Percentiles rank a stretch among this genome's conserved stretches.
These are phyloP conservation scores for Drosophila macrospina DNA, from an alignment of 2,888 invertebrate species.

Conservation along the genomic window DNA sequence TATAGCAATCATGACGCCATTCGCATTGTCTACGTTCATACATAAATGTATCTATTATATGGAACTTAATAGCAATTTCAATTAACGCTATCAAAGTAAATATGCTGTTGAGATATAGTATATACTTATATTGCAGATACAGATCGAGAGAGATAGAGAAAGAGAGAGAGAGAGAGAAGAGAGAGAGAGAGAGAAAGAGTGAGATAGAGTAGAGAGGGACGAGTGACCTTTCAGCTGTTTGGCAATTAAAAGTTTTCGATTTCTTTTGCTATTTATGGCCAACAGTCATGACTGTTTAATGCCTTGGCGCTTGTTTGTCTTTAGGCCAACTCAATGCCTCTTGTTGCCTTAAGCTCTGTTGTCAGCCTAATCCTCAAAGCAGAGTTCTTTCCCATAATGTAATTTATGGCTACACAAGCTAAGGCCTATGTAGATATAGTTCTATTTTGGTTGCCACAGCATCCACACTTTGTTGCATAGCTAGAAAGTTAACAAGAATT, in stretches of 20 bases:
- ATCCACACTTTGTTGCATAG: slow-evolving; percentile 25
- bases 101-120: slow-evolving; percentile 4
- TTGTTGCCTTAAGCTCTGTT: slow-evolving; percentile 37
- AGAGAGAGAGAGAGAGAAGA: too few species aligned
- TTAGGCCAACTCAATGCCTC: slow-evolving; percentile 31
- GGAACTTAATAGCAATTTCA: slow-evolving; percentile 37
- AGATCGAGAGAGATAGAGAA: too few species aligned
- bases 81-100: slow-evolving; percentile 42
- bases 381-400: slow-evolving; percentile 12
- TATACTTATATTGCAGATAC: neutral
- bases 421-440: slow-evolving; percentile 16
- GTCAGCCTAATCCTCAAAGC: slow-evolving; percentile 42
- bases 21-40: slow-evolving; percentile 46
- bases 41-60: slow-evolving; percentile 57
- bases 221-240: slow-evolving; percentile 18
- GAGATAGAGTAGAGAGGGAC: neutral
- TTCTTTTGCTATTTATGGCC: slow-evolving; percentile 25
- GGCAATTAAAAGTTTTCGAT: slow-evolving; percentile 38
- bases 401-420: slow-evolving; percentile 37
- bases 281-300: slow-evolving; percentile 26
- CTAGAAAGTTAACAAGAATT: slow-evolving; percentile 28
- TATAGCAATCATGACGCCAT: slow-evolving; percentile 69
- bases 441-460: slow-evolving; percentile 27
- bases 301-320: slow-evolving; percentile 37
- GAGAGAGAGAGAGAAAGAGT: too few species aligned